A percentile compares a stretch with the other conserved stretches of the same genome.
Evolutionary conservation across 2,888 invertebrate species (phyloP).

Genomic region (Iphiclides podalirius): DNA sequence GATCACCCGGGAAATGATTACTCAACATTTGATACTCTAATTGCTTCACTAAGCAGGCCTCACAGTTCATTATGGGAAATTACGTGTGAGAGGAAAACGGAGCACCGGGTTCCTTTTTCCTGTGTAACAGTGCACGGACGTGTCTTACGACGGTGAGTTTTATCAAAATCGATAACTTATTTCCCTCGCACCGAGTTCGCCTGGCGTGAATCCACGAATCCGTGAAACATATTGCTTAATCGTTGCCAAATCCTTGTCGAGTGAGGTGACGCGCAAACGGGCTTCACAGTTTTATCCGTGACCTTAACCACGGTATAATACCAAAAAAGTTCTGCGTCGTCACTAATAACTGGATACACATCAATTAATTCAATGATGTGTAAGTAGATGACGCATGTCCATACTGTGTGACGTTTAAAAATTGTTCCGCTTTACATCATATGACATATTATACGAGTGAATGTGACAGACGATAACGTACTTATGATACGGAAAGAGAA

Average conservation of each 20-base stretch:
- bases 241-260: constrained; percentile 14
- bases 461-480: no score
- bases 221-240: constrained; percentile 10
- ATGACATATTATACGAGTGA: no score
- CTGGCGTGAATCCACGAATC: constrained; percentile 15
- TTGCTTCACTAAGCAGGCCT: background rate
- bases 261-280: constrained; percentile 1
- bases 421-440: no score
- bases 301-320: no score
- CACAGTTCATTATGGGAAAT: background rate
- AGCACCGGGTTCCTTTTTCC: background rate
- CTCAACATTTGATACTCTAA: background rate
- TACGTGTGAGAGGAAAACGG: background rate
- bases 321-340: no score
- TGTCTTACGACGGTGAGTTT: background rate
- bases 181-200: background rate
- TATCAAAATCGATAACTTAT: constrained; percentile 10
- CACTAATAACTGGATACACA: no score
- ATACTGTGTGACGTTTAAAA: no score
- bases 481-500: no score
- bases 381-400: no score
- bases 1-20: background rate
- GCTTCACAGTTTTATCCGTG: constrained; percentile 1
- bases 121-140: background rate
- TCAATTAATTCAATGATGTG: no score